Conservation (phyloP, 1,140 invertebrate genomes). For the Drosophila bipectinata region DNA sequence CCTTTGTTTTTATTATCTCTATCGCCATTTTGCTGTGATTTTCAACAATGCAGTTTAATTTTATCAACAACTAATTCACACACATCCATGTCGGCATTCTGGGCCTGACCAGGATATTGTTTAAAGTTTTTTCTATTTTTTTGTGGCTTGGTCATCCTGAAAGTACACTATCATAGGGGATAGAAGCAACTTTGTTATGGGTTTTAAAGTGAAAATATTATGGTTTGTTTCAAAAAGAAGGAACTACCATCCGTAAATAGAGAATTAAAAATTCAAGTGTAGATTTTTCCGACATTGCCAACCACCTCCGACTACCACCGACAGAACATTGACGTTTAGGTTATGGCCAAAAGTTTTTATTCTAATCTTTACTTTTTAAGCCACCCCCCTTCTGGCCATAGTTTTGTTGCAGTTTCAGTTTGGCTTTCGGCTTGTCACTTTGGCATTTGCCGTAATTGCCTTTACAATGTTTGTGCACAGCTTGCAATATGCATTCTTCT, state of each 20-base stretch:
- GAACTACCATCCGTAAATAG: not conserved
- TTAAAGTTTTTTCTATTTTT: slow-evolving; percentile 10
- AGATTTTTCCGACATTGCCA: not conserved
- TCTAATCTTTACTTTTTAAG: slow-evolving; percentile 19
- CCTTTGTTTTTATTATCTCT: slow-evolving; percentile 67
- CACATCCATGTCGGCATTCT: slow-evolving; percentile 21
- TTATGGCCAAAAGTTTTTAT: slow-evolving; percentile 35
- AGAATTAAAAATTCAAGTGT: not conserved
- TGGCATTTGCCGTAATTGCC: slow-evolving; percentile 68
- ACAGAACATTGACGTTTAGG: slow-evolving; percentile 8
- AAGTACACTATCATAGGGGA: slow-evolving; percentile 12
- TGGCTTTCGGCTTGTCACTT: slow-evolving; percentile 64
- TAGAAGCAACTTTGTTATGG: not conserved
- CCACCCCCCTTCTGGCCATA: slow-evolving; percentile 9
- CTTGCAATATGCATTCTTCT: slow-evolving; percentile 52
- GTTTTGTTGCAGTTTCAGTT: slow-evolving; percentile 56
- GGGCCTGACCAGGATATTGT: slow-evolving; percentile 25
- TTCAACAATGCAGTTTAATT: slow-evolving; percentile 74
- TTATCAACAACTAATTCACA: slow-evolving; percentile 59
- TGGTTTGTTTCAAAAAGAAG: too few relatives aligned
- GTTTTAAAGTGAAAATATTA: not conserved
- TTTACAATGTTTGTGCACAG: slow-evolving; percentile 61
- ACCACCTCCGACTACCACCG: not conserved
- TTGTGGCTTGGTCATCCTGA: not conserved
- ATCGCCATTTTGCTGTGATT: slow-evolving; percentile 71